Conservation (phyloP, 2,113 vertebrate species). For the Microcebus griseorufus region DNA sequence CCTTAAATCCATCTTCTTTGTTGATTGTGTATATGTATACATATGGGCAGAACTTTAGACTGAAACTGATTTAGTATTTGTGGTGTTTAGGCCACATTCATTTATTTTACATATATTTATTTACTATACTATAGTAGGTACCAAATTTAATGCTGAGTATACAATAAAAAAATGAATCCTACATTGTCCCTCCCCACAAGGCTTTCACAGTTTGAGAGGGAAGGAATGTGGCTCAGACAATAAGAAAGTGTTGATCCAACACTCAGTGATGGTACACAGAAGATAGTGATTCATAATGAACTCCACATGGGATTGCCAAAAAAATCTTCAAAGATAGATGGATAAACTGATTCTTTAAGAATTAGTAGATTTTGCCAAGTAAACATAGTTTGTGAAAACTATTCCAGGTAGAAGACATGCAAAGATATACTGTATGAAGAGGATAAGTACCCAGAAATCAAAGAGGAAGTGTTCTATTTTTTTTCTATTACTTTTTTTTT, state of each 20-base stretch:
- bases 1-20: conserved; percentile 45
- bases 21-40: conserved; percentile 14
- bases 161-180: conserved; percentile 29
- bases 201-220: not conserved
- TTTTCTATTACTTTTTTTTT: too few relatives aligned
- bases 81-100: conserved; percentile 18
- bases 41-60: not conserved
- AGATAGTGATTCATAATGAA: not conserved
- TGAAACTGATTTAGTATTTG: conserved; percentile 41
- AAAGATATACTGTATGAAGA: not conserved
- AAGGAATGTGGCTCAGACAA: not conserved
- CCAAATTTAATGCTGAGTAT: conserved; percentile 26
- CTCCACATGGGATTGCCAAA: not conserved
- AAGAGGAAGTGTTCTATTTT: not conserved
- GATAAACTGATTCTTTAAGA: not conserved
- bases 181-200: not conserved
- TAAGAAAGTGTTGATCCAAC: not conserved
- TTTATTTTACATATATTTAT: conserved; percentile 37
- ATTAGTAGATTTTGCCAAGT: not conserved
- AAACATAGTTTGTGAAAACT: not conserved
- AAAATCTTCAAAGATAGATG: not conserved
- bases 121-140: not conserved
- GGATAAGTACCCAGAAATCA: not conserved
- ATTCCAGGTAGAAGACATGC: not conserved
- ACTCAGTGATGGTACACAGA: not conserved